Evolutionary conservation across 2,797 vertebrate species (phyloP).

Genomic region (Paguma larvata): DNA sequence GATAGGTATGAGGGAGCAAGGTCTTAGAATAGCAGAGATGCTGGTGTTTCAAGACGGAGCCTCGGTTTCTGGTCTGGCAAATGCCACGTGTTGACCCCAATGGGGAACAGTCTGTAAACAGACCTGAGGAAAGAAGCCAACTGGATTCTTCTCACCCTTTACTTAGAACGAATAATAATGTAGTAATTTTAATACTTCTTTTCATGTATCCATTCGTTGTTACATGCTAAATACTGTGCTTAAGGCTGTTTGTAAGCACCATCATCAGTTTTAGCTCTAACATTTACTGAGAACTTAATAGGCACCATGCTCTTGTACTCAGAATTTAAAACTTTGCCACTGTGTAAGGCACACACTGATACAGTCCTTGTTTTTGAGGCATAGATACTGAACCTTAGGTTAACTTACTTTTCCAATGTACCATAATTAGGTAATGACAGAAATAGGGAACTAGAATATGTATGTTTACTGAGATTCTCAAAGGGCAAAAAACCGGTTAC

Average conservation of each 20-base stretch:
- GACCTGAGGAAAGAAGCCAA: not conserved
- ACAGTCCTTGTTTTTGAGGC: not conserved
- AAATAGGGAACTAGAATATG: not conserved
- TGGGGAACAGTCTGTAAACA: not conserved
- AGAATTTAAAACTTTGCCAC: not conserved
- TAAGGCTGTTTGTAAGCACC: not conserved
- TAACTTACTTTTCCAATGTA: not conserved
- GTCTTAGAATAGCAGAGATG: not conserved
- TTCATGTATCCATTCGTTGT: not conserved
- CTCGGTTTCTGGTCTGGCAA: not conserved
- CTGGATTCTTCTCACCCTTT: not conserved
- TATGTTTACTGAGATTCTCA: not conserved
- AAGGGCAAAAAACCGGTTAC: not conserved
- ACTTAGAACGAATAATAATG: not conserved
- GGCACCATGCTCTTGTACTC: not conserved
- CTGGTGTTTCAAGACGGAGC: conserved; percentile 26
- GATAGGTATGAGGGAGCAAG: not conserved
- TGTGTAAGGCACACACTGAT: not conserved
- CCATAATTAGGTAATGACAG: not conserved
- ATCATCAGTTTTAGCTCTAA: not conserved
- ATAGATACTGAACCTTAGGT: not conserved
- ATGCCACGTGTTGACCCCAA: not conserved
- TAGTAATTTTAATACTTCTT: not conserved
- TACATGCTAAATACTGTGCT: not conserved
- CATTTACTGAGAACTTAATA: not conserved